phyloP scores from a whole-genome alignment of 1,140 invertebrate species.

The Aphidius ervi region DNA sequence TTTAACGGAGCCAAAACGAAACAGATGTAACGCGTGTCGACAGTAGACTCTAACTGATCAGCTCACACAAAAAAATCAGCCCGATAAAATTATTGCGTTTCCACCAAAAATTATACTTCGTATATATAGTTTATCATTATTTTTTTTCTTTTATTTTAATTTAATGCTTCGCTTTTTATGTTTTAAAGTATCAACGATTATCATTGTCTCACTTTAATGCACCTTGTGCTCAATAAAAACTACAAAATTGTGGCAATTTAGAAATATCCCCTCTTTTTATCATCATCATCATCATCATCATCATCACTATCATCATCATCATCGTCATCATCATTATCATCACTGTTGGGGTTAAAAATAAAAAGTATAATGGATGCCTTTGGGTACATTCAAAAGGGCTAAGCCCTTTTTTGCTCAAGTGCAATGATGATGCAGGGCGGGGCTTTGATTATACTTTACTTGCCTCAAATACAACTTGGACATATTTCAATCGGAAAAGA shows the following conservation, averaged over 20 bases:
- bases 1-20: conserved; percentile 13
- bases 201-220: conserved; percentile 6
- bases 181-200: conserved; percentile 7
- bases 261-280: conserved; percentile 30
- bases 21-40: conserved; percentile 48
- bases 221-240: conserved; percentile 32
- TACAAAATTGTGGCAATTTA: conserved; percentile 51
- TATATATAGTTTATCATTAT: conserved; percentile 30
- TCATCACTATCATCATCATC: too few relatives aligned
- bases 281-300: too few relatives aligned
- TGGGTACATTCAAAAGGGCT: too few relatives aligned
- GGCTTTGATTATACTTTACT: too few relatives aligned
- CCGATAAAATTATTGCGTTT: conserved; percentile 52
- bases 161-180: conserved; percentile 12
- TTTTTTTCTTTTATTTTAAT: conserved; percentile 31
- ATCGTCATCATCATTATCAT: too few relatives aligned
- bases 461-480: too few relatives aligned
- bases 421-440: too few relatives aligned
- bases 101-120: conserved; percentile 49
- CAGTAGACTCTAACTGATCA: conserved; percentile 50
- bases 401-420: too few relatives aligned
- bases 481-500: too few relatives aligned
- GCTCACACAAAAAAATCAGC: conserved; percentile 45
- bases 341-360: too few relatives aligned
- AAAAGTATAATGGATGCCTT: too few relatives aligned